Evolutionary conservation across 2,888 invertebrate species (phyloP), one percentile per base, ranked within the genome.

Genomic region (Spilosoma lubricipeda): DNA sequence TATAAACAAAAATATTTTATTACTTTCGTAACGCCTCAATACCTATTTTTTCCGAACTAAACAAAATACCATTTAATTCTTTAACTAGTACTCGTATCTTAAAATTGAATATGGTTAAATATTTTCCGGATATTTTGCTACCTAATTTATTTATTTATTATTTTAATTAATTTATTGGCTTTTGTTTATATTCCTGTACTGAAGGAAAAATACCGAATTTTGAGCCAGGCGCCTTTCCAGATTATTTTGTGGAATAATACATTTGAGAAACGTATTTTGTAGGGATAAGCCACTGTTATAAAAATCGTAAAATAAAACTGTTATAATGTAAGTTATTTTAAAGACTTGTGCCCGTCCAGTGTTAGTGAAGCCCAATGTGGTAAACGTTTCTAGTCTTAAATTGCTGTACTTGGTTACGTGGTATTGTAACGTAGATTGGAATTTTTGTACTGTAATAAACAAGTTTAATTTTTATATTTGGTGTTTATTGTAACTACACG

Each of bases 391-490:
- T 80, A 78, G 82, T 80, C 76, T 75, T 68, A 84, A 86, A 81
- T 85, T 82, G 73, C 81, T 86, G 85, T 88, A 80, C 83, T 83
- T 76, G 80, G 80, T 78, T 79, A 81, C 74, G 85, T 89, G 85
- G 83, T 75, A 76, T 83, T 88, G 81, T 80, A 81, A 82, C 75
- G 74, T 65, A 68, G 64, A 72, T 73, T 69, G 84, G 84, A 85
- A 79, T 84, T 91, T 93, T 93, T 93, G 89, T 93, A 94, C 89
- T 73, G 85, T 88, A 90, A 92, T 91, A 92, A 85, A 86, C 80
- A 78, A 33, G 83, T 86, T 82, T 80, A 79, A 82, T 87, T 90
- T 90, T 75, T 85, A 83, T 3, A 45, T 15, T 45, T 45, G 45
- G 45, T 45, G 7, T 20, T 48, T 48, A 20, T 48, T 48, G 48